Percentiles rank a stretch among this genome's conserved stretches.
These are phyloP conservation scores for Wasmannia auropunctata DNA, from an alignment of 1,140 invertebrate genomes.

Conservation along the genomic window DNA sequence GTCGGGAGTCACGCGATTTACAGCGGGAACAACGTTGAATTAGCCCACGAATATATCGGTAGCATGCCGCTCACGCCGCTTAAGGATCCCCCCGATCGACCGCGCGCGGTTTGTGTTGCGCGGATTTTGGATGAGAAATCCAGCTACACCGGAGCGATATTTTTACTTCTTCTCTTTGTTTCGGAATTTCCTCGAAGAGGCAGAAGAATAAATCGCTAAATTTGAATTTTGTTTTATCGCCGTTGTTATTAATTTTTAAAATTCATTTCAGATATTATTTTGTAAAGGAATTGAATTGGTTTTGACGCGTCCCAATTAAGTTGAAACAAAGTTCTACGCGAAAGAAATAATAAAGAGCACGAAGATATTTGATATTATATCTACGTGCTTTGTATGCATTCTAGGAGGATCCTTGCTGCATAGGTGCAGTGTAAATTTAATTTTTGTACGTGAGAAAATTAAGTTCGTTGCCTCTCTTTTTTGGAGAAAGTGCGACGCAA, in stretches of 20 bases:
- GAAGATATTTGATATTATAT: not conserved
- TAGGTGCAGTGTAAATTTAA: not conserved
- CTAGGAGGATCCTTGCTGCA: too few relatives aligned
- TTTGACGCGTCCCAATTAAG: not conserved
- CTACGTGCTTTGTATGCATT: not conserved
- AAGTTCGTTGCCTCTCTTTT: not conserved
- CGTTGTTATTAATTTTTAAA: not conserved
- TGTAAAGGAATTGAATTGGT: not conserved
- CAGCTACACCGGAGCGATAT: not conserved
- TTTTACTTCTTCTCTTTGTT: not conserved
- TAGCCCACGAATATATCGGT: constrained; percentile 49
- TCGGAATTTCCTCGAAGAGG: not conserved
- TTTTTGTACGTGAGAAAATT: not conserved
- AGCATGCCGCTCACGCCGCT: constrained; percentile 45
- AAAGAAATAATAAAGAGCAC: not conserved
- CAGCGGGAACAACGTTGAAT: constrained; percentile 52
- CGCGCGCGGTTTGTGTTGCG: not conserved
- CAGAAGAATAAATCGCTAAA: not conserved
- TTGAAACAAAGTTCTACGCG: not conserved
- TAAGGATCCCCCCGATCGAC: constrained; percentile 30
- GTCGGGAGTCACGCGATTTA: constrained; percentile 72
- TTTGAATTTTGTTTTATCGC: not conserved
- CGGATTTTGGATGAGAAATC: constrained; percentile 2
- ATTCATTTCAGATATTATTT: not conserved
- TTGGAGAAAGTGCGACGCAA: not conserved